Evolutionary conservation across 1,140 invertebrate species (phyloP).

Genomic region (Tyrophagus putrescentiae): DNA sequence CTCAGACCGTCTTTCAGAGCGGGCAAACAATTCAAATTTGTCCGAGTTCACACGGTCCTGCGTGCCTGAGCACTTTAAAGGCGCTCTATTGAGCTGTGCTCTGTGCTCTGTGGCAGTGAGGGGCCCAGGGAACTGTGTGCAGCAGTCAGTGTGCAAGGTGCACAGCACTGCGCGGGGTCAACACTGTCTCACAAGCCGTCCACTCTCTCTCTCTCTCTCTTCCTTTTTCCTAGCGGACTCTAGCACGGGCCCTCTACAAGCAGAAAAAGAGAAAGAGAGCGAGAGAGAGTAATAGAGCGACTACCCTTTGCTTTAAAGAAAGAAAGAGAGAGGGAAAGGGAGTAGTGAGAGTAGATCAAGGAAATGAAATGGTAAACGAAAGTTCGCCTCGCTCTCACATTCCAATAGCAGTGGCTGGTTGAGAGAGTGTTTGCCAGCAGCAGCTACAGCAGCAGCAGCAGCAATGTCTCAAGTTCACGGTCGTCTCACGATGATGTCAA

Average conservation of each 20-base stretch:
- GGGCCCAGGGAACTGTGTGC: not conserved
- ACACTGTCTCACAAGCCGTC: conserved; percentile 3
- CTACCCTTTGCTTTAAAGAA: not conserved
- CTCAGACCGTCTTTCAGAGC: no score
- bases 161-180: conserved; percentile 2
- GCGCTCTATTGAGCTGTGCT: not conserved
- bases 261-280: not conserved
- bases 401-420: no score
- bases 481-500: no score
- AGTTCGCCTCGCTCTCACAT: no score
- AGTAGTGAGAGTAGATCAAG: not conserved
- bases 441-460: no score
- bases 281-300: conserved; percentile 4
- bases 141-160: not conserved
- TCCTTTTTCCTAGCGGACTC: no score
- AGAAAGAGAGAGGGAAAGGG: not conserved
- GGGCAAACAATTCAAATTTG: not conserved
- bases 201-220: no score
- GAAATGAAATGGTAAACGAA: not conserved
- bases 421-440: no score
- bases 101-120: not conserved
- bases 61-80: not conserved
- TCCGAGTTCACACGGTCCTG: not conserved
- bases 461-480: no score
- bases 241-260: not conserved